Base-by-base conservation (phyloP, 2,888 invertebrate genomes). In the Ochlodes sylvanus region DNA sequence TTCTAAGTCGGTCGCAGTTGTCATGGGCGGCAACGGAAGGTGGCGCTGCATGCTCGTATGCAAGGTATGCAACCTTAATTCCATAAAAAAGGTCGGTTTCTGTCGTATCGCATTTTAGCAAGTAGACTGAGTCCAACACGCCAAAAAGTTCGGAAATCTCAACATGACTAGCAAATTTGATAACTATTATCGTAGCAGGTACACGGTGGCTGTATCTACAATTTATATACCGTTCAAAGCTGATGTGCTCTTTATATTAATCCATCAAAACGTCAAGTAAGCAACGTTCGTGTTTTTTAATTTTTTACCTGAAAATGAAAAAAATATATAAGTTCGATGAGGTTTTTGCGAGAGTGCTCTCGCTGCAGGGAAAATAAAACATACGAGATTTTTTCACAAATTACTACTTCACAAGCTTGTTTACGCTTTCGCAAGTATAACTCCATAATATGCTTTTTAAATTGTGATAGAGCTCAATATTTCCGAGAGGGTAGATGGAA, bases 381-480 rank as follows among this genome's bases (percentile, higher is more conserved):
- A 58, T 41, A 66, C 54, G 58, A 52, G 60, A 42, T 60, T 60
- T 65, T 54, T 66, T 41, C 60, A 66, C 60, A 60, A 66, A 66
- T 66, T 58, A 66, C 58, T 66, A 60, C 66, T 66, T 66, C 60
- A 66, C 17, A 60, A 66, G 21, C 66, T 66, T 60, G 52, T 66
- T 60, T 52, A 54, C 54, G 52, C 65, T 21, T 66, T 52, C 10
- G 52, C 60, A 54, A 32, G 66, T 65, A 58, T 50, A 60, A 41
- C 38, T 64, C 15, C 17, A 58, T 61, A 55, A 50, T 61, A 14
- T 61, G 50, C 14, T 58, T 55, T 65, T 58, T 65, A 65, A 58
- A 65, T 32, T 58, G 65, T 58, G 14, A 65, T 58, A 50, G 19
- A 58, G 44, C 65, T 65, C 38, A 17, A 50, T 34, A 17, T 32